phyloP scores from a whole-genome alignment of 2,888 invertebrate genomes.

The Mimachlamys varia region DNA sequence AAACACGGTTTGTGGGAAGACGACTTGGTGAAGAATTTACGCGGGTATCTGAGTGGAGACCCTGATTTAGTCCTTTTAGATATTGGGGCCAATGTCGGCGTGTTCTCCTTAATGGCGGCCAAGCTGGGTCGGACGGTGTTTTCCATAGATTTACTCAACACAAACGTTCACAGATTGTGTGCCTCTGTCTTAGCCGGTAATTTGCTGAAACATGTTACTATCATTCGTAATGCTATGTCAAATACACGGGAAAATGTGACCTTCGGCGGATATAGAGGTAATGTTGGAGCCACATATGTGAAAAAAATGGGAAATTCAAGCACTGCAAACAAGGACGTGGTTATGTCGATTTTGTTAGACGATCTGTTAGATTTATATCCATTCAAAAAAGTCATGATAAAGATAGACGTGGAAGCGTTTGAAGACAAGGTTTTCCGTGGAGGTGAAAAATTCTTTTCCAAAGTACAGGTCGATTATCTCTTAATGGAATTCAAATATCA shows the following conservation, averaged over 20 bases:
- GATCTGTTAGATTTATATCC: slow-evolving; percentile 49
- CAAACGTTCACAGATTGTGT: slow-evolving; percentile 49
- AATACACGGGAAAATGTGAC: slow-evolving; percentile 49
- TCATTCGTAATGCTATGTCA: slow-evolving; percentile 51
- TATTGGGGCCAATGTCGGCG: slow-evolving; percentile 51
- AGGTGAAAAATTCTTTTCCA: slow-evolving; percentile 42
- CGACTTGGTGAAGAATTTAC: slow-evolving; percentile 43
- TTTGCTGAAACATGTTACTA: slow-evolving; percentile 41
- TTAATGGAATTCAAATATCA: slow-evolving; percentile 49
- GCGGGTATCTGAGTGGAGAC: slow-evolving; percentile 36
- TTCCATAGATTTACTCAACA: slow-evolving; percentile 44
- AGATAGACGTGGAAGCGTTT: slow-evolving; percentile 51
- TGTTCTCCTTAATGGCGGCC: slow-evolving; percentile 47
- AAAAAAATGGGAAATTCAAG: slow-evolving; percentile 44
- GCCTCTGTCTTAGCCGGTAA: slow-evolving; percentile 45
- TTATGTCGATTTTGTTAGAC: slow-evolving; percentile 47
- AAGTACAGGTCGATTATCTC: slow-evolving; percentile 43
- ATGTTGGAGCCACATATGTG: slow-evolving; percentile 49
- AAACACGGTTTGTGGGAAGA: slow-evolving; percentile 50
- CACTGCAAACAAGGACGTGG: background rate
- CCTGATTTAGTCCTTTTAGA: slow-evolving; percentile 48
- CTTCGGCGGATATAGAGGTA: slow-evolving; percentile 46
- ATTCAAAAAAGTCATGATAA: slow-evolving; percentile 48
- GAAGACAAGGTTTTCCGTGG: slow-evolving; percentile 49
- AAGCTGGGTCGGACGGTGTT: slow-evolving; percentile 47